Evolutionary conservation across 2,113 vertebrate genomes (phyloP), one percentile per base, ranked within the genome.

Genomic region (Chloropsis cyanopogon): DNA sequence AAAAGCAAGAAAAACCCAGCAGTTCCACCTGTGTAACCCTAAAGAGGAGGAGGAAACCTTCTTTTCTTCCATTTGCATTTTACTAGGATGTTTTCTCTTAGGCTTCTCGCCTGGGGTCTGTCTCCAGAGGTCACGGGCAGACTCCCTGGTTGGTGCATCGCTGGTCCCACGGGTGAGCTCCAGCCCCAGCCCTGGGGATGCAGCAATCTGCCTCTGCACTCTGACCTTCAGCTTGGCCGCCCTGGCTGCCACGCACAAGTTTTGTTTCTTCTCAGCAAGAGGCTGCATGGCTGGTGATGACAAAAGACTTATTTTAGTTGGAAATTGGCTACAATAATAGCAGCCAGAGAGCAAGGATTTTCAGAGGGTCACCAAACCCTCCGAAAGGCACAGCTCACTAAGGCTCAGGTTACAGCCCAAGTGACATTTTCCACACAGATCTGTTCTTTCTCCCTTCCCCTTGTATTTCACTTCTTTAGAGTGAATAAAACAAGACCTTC

Each of bases 261-360:
- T 97, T 90, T 93, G 96, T 92, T 96, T 97, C 93, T 93, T 94
- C 83, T 95, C 89, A 94, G 87, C 37, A 41, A 81, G 87, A 90
- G 64, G 84, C 88, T 8, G 91, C 77, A 56, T 54, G 92, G 89
- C 82, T 26, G 71, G 73, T 64, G 76, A 95, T 88, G 94, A 97
- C 94, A 97, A 97, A 97, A 96, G 90, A 82, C 92, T 95, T 93
- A 91, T 96, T 95, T 96, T 95, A 95, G 84, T 76, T 95, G 92
- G 93, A 97, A 95, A 96, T 77, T 77, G 90, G 82, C 84, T 94
- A 80, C 87, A 97, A 94, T 95, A 91, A 95, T 69, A 86, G 93
- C 84, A 92, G 88, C 72, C 86, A 91, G 88, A 86, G 91, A 94
- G 83, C 77, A 70, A 88, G 86, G 33, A 96, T 90, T 86, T 88